Percentiles rank a stretch among this genome's conserved stretches.
Evolutionary conservation across 2,888 invertebrate genomes (phyloP).

Genomic region (Heliothis peltigera): DNA sequence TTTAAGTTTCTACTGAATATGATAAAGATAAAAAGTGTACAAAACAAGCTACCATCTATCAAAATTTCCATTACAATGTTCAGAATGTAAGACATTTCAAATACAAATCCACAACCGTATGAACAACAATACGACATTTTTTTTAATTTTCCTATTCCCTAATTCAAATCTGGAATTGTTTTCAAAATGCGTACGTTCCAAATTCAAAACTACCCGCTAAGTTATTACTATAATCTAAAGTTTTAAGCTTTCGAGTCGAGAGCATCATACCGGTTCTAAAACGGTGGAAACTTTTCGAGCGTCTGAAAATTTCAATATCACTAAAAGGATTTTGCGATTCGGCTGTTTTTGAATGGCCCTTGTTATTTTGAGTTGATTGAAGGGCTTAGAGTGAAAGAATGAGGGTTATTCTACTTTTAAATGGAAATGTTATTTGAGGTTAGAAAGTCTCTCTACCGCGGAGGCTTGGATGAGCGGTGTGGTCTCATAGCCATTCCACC

Average conservation of each 20-base stretch:
- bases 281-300: constrained; percentile 59
- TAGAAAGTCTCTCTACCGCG: too few relatives aligned
- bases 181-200: constrained; percentile 24
- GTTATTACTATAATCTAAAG: constrained; percentile 60
- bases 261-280: constrained; percentile 49
- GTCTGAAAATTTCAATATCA: constrained; percentile 69
- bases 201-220: constrained; percentile 42
- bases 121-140: too few relatives aligned
- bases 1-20: too few relatives aligned
- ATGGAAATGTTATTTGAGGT: constrained; percentile 21
- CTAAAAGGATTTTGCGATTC: constrained; percentile 71
- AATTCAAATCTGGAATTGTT: constrained; percentile 42
- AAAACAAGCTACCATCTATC: too few relatives aligned
- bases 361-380: constrained; percentile 57
- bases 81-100: too few relatives aligned
- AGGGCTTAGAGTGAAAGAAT: constrained; percentile 39
- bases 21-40: too few relatives aligned
- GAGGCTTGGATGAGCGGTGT: too few relatives aligned
- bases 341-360: constrained; percentile 64
- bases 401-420: constrained; percentile 28
- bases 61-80: too few relatives aligned
- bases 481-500: too few relatives aligned
- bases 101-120: too few relatives aligned
- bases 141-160: constrained; percentile 5
- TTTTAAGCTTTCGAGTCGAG: constrained; percentile 48